phyloP scores from a whole-genome alignment of 2,113 vertebrate species.

The Mirza zaza region DNA sequence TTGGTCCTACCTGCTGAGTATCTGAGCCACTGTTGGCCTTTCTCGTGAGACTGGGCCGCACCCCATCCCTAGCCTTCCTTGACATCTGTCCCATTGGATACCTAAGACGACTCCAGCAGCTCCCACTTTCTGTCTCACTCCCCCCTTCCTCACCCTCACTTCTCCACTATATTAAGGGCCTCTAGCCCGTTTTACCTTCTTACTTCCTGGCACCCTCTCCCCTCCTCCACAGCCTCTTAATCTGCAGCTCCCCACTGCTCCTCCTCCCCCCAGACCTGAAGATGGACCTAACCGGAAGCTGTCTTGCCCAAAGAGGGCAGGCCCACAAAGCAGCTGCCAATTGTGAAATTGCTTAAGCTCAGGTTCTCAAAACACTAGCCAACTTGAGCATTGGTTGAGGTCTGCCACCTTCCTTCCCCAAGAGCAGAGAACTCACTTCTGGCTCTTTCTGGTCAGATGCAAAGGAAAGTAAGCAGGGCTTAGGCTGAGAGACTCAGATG shows the following conservation, averaged over 20 bases:
- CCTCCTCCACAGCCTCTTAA: neutral
- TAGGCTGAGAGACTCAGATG: neutral
- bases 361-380: neutral
- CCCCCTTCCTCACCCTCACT: no score
- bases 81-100: neutral
- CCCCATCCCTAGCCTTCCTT: neutral
- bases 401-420: neutral
- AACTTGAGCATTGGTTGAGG: neutral
- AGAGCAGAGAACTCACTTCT: neutral
- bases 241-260: neutral
- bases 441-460: neutral
- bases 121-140: neutral
- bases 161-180: neutral
- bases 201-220: neutral
- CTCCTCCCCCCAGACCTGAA: constrained; percentile 42
- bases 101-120: neutral
- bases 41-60: neutral
- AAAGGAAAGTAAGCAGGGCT: neutral
- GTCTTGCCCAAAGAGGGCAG: constrained; percentile 11
- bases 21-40: neutral
- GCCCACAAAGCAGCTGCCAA: constrained; percentile 2
- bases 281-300: constrained; percentile 36
- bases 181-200: neutral
- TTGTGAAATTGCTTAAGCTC: constrained; percentile 55
- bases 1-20: neutral